Evolutionary conservation across 1,140 invertebrate genomes (phyloP), one percentile per base, ranked within the genome.

Genomic region (Ooceraea biroi): DNA sequence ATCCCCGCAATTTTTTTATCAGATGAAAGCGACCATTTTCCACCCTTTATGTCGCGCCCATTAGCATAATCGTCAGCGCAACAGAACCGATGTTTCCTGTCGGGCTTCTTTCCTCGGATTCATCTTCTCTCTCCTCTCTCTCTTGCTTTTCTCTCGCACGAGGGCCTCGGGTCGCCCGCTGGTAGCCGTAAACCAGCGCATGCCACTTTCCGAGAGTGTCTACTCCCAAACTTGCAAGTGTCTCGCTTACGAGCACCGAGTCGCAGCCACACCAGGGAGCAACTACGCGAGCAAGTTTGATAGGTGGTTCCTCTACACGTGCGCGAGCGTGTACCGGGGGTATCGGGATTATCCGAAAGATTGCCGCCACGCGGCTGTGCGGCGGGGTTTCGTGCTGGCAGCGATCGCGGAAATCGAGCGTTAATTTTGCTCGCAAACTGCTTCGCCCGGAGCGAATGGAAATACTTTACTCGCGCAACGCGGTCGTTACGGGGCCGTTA

Each of bases 331-430:
- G 36, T 7, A 7, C 36, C 2, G 2, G 36, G 7, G 71, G 61
- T 80, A 80, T 86, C 85, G 82, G 72, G 73, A 84, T 86, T 86
- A 85, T 84, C 83, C 58, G 69, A 82, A 78, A 27, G 65, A 46
- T 48, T 63, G 63, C 50, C 73, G 27, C 48, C 36, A 7, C 36
- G 36, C 36, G 36, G 7, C 36, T 36, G 73, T 36, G 50, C 44
- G 36, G 14, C 60, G 71, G 65, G n/a, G n/a, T n/a, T 66, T 63
- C 63, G 72, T 84, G 65, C 58, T 84, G 50, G 44, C 74, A 65
- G 41, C 50, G 41, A 65, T 63, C 65, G 65, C 57, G 46, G 76
- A 80, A 80, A 80, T 71, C 76, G 76, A 80, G 76, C 65, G 76
- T 80, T 80, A 69, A 80, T 80, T 80, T 71, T 46, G 76, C 69